phyloP scores from a whole-genome alignment of 2,888 invertebrate genomes.

The Capitulum mitella region DNA sequence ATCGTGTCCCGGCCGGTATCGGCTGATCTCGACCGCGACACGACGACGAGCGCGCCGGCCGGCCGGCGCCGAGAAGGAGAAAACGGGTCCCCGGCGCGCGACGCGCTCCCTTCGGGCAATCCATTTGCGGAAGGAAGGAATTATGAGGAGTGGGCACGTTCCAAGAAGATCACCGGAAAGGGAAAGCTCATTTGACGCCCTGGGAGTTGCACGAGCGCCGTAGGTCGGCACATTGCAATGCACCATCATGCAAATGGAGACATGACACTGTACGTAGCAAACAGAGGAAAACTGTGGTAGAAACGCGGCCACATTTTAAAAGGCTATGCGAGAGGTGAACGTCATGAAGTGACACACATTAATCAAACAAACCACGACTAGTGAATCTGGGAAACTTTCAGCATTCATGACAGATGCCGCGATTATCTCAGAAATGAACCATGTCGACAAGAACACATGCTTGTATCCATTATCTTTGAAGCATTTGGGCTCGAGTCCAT shows the following conservation, averaged over 20 bases:
- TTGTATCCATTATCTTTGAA: no score
- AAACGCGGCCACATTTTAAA: no score
- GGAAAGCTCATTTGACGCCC: background rate
- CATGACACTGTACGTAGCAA: background rate
- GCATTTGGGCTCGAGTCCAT: no score
- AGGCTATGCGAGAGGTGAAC: no score
- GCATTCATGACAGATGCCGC: no score
- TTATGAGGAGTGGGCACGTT: background rate
- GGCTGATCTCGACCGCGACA: background rate
- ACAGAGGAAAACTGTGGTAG: background rate
- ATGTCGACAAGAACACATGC: no score
- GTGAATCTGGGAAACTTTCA: no score
- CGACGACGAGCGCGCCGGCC: no score
- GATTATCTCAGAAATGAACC: no score
- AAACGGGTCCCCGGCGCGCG: background rate
- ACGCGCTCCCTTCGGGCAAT: background rate
- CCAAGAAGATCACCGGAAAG: background rate
- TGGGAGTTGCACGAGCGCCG: no score
- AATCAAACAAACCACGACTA: no score
- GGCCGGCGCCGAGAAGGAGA: background rate
- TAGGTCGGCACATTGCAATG: background rate
- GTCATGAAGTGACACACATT: no score
- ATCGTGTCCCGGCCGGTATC: background rate
- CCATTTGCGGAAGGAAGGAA: background rate
- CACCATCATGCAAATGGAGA: background rate